Conservation (phyloP, 2,797 vertebrate species). For the Anguilla obscura region DNA sequence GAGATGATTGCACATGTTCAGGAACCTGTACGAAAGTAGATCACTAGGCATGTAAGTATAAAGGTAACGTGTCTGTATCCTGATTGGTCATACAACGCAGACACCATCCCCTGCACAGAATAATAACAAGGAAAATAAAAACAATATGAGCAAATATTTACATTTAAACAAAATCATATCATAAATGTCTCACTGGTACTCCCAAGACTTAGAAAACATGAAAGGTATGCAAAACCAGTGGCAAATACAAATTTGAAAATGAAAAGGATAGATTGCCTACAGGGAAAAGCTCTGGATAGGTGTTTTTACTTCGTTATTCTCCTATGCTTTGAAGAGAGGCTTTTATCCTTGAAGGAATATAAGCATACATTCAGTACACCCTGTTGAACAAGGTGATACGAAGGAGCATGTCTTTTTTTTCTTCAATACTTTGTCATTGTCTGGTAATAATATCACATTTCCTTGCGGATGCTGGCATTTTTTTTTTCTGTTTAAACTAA, state of each 20-base stretch:
- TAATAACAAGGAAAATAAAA: not conserved
- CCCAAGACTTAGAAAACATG: not conserved
- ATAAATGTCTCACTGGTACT: not conserved
- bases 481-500: not conserved
- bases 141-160: not conserved
- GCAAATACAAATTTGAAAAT: not conserved
- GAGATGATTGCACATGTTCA: not conserved
- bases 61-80: not conserved
- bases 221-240: constrained; percentile 14
- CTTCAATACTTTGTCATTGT: not conserved
- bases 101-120: not conserved
- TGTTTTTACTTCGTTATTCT: not conserved
- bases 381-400: not conserved
- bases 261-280: not conserved
- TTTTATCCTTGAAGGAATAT: not conserved
- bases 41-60: not conserved
- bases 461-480: not conserved
- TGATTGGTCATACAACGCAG: not conserved
- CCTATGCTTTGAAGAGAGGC: constrained; percentile 6
- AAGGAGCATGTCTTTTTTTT: not conserved
- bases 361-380: not conserved
- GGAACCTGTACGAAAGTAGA: not conserved
- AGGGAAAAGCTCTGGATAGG: not conserved
- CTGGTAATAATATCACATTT: not conserved
- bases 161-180: not conserved